Evolutionary conservation across 2,797 vertebrate genomes (phyloP).

Genomic region (Chaenodraco wilsoni): DNA sequence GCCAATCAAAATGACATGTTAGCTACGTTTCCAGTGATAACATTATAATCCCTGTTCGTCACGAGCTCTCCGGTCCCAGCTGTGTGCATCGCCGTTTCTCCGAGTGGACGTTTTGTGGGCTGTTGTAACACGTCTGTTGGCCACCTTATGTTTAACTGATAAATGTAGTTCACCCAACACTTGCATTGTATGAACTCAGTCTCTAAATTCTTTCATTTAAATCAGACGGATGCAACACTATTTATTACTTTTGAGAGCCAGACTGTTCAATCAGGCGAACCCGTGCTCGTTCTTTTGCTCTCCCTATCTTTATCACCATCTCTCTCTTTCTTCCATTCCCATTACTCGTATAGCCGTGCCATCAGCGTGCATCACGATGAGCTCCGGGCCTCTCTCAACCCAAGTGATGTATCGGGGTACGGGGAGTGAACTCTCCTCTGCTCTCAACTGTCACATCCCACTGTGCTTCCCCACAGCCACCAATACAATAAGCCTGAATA

Average conservation of each 20-base stretch:
- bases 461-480: conserved; percentile 71
- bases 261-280: conserved; percentile 38
- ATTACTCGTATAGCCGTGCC: conserved; percentile 55
- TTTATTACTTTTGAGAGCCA: not conserved
- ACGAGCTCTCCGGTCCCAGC: no score
- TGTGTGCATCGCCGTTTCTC: no score
- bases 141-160: not conserved
- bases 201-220: conserved; percentile 28
- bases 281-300: conserved; percentile 19
- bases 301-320: conserved; percentile 3
- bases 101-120: no score
- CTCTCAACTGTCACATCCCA: conserved; percentile 74
- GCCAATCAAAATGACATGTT: no score
- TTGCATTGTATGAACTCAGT: conserved; percentile 34
- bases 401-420: conserved; percentile 65
- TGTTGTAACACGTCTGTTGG: no score
- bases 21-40: no score
- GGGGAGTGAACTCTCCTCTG: conserved; percentile 64
- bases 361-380: conserved; percentile 63
- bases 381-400: conserved; percentile 54
- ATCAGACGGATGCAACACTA: conserved; percentile 4
- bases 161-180: conserved; percentile 45
- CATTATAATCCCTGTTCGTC: no score
- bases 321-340: conserved; percentile 27
- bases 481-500: conserved; percentile 77